Base-by-base conservation (phyloP, 2,888 invertebrate species). In the Amiota minor region DNA sequence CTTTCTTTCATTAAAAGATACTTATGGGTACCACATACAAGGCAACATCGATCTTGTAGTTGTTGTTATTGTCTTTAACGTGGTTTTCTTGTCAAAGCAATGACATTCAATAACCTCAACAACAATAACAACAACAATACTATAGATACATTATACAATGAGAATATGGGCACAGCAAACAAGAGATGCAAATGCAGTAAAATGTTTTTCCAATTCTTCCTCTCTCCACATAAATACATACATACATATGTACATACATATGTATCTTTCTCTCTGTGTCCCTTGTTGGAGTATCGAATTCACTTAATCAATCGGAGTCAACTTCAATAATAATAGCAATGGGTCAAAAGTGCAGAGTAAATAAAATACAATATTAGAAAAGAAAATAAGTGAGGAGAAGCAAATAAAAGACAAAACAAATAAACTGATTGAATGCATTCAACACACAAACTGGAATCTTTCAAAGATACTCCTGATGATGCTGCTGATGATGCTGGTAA, bases 261-360 rank as follows among this genome's bases (percentile, higher is more conserved):
- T 35, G 35, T 6, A 35, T 35, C 35, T 35, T 35, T 35, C 35
- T 35, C 35, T 35, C 0, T 35, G 35, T 35, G 35, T 6, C 35
- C 2, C n/a, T 18, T 56, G 71, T 72, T 70, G 74, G 75, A 72
- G 71, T 84, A 83, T 85, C 85, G 78, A 84, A 83, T 85, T 84
- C 82, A 83, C 81, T 83, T 83, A 85, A 85, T 81, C 85, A 77
- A 81, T 81, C 84, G 78, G 78, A 75, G 77, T 74, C 76, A 69
- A 70, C 61, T 9, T 9, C 61, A 35, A 16, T 62, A 49, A 59
- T 14, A 59, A 14, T 74, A 77, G 75, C 75, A 72, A 69, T 72
- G 78, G 85, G 83, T 85, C 83, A 83, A 81, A 83, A 85, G 83
- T 82, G 84, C 85, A 83, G 79, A 80, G 85, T 83, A 83, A 83